Evolutionary conservation across 2,888 invertebrate species (phyloP).

Genomic region (Eurytoma californica): DNA sequence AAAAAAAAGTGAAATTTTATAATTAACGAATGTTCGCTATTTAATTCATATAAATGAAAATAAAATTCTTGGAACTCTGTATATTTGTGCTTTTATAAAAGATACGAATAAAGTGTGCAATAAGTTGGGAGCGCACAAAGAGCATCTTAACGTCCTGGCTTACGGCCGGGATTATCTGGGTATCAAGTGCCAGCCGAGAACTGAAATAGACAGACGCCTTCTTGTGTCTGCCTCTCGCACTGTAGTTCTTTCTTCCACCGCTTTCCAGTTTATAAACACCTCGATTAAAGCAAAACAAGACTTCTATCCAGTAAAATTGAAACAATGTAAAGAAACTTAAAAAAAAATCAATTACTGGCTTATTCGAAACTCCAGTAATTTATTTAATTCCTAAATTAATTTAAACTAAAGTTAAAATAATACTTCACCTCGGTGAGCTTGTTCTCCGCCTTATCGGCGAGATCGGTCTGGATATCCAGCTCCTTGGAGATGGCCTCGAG

Average conservation of each 20-base stretch:
- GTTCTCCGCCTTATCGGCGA: constrained; percentile 72
- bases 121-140: constrained; percentile 1
- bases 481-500: constrained; percentile 77
- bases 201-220: background rate
- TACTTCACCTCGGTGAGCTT: constrained; percentile 67
- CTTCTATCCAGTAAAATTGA: background rate
- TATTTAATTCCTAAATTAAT: too few species aligned
- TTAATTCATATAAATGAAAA: too few species aligned
- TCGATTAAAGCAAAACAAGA: background rate
- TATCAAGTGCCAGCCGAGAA: constrained; percentile 8
- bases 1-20: too few species aligned
- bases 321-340: too few species aligned
- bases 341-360: background rate
- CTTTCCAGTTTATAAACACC: background rate
- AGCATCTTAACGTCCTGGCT: constrained; percentile 11
- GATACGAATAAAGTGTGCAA: constrained; percentile 6
- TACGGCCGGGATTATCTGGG: constrained; percentile 13
- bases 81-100: constrained; percentile 2
- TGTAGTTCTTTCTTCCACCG: too few species aligned
- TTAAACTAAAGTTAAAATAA: too few species aligned
- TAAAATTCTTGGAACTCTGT: too few species aligned
- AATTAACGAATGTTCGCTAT: too few species aligned
- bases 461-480: constrained; percentile 76
- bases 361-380: background rate
- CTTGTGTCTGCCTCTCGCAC: background rate